Conservation (phyloP, 2,888 invertebrate genomes). For the Melieria picta region DNA sequence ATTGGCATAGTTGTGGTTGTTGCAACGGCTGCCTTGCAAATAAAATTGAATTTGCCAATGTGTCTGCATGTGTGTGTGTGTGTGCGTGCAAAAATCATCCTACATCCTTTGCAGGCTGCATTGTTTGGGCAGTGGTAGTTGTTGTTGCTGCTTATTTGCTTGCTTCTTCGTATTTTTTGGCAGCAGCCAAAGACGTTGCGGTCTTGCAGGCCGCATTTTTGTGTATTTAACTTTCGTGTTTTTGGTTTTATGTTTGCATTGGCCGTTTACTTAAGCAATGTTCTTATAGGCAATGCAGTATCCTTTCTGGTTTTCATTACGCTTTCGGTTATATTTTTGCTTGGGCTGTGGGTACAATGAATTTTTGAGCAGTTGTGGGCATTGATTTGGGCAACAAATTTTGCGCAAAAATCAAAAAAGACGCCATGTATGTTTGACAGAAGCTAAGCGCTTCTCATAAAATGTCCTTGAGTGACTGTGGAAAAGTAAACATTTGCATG, state of each 20-base stretch:
- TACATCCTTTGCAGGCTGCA: no score
- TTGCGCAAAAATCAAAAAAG: no score
- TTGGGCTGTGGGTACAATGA: constrained; percentile 10
- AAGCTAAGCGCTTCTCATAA: no score
- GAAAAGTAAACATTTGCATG: no score
- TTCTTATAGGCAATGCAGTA: constrained; percentile 16
- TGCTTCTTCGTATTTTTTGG: not conserved
- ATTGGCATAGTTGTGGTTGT: no score
- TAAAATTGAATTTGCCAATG: not conserved
- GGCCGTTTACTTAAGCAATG: constrained; percentile 30
- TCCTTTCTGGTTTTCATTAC: constrained; percentile 1
- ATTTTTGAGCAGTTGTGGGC: constrained; percentile 17
- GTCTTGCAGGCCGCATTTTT: not conserved
- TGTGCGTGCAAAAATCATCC: not conserved
- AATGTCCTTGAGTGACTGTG: no score
- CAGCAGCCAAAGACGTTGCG: not conserved
- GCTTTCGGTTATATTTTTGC: constrained; percentile 7
- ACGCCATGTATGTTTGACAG: no score
- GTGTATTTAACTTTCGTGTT: not conserved
- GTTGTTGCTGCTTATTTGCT: no score
- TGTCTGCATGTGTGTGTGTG: not conserved
- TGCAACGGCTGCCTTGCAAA: no score
- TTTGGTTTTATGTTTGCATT: constrained; percentile 2
- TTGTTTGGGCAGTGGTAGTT: no score
- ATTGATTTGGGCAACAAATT: not conserved